Percentiles rank a stretch among this genome's conserved stretches.
Conservation (phyloP, 1,140 invertebrate species). For the Dolichoris vasculosae region DNA sequence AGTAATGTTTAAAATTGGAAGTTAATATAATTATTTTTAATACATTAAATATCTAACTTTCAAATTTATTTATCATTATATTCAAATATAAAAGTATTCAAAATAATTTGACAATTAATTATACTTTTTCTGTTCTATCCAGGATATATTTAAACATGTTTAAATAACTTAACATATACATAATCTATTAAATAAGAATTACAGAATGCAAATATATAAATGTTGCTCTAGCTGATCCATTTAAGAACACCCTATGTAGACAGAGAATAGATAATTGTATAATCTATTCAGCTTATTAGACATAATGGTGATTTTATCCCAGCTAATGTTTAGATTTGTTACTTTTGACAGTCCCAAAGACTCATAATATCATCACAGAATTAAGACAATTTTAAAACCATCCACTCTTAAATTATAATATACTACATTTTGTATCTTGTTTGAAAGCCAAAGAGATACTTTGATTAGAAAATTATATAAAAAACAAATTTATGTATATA, state of each 20-base stretch:
- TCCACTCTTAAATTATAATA: conserved; percentile 42
- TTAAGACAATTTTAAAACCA: conserved; percentile 54
- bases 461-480: conserved; percentile 27
- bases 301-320: conserved; percentile 38
- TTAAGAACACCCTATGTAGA: conserved; percentile 53
- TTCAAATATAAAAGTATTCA: conserved; percentile 33
- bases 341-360: conserved; percentile 29
- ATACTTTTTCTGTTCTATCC: conserved; percentile 26
- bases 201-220: conserved; percentile 51
- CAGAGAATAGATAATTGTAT: conserved; percentile 26
- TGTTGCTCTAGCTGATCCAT: conserved; percentile 45
- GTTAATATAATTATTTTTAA: neutral
- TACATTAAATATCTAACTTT: too few species aligned
- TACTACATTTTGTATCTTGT: conserved; percentile 16
- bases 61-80: neutral
- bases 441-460: conserved; percentile 38
- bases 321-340: conserved; percentile 31
- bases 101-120: conserved; percentile 24
- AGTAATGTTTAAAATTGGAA: neutral
- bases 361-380: conserved; percentile 58
- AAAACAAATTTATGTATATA: neutral
- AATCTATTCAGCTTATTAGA: conserved; percentile 38
- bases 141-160: conserved; percentile 50
- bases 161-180: conserved; percentile 62
- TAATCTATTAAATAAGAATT: conserved; percentile 53